Evolutionary conservation across 2,797 vertebrate species (phyloP), one percentile per base, ranked within the genome.

Genomic region (Siniperca scherzeri): DNA sequence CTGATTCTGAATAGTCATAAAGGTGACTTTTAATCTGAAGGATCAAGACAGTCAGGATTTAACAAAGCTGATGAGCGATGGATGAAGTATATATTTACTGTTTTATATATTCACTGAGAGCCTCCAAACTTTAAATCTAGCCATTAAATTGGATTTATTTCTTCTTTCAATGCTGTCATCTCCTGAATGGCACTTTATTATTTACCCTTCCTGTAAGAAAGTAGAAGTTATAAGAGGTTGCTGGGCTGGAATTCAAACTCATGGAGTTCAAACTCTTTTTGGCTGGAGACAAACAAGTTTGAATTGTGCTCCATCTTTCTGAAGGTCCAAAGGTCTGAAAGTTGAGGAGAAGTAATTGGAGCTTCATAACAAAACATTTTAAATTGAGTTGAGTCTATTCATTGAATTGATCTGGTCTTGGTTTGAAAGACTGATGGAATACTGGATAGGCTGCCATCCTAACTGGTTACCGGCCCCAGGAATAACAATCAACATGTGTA

Each of bases 281-380:
- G 56, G 5, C 36, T n/a, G 5, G 42, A 75, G 53, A 61, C 12
- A n/a, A 74, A 70, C 19, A 5, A 17, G 21, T 48, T 33, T 64
- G 13, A 52, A 2, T 27, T 9, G 4, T 48, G 16, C n/a, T 42
- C 36, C 40, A 53, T 74, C 16, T 50, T 67, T 6, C 36, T 17
- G 38, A 38, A 76, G 17, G 25, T 66, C 42, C 60, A 30, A 30
- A 76, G 17, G 25, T 66, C 36, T 56, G 52, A 30, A 33, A 14
- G n/a, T 74, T 71, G 30, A 60, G 44, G 38, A 62, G 42, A 27
- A 57, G 38, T 52, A 64, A 56, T 19, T 56, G 21, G 27, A 57
- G 44, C 17, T 74, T 81, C 9, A 30, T 40, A 68, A 27, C 53
- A 61, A 74, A 81, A 61, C 62, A n/a, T 84, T 25, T 74, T 16